phyloP scores from a whole-genome alignment of 1,140 invertebrate species.

The Lepeophtheirus salmonis region DNA sequence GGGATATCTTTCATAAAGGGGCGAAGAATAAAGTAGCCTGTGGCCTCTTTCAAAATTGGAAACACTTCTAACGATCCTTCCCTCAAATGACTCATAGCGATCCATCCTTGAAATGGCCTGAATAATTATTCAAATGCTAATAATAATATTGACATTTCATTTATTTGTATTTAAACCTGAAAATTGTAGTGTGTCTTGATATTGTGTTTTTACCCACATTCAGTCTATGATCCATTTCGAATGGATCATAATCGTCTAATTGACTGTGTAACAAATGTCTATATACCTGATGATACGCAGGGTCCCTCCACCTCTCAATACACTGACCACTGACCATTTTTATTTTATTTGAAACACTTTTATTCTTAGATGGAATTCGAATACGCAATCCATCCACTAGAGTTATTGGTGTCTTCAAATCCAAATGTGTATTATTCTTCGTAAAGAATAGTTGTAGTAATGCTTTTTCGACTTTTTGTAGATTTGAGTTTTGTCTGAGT shows the following conservation, averaged over 20 bases:
- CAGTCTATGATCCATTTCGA: slow-evolving; percentile 3
- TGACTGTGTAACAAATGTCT: not conserved
- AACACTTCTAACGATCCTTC: slow-evolving; percentile 2
- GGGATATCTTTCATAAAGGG: slow-evolving; percentile 14
- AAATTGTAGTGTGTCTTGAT: not conserved
- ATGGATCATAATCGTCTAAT: slow-evolving; percentile 7
- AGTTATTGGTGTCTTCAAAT: not conserved
- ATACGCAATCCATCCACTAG: slow-evolving; percentile 7
- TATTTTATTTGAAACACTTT: not conserved
- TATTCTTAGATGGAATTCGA: not conserved
- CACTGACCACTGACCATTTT: not conserved
- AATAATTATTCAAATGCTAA: not conserved
- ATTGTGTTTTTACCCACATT: not conserved
- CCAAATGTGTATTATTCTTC: not conserved
- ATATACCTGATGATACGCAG: slow-evolving; percentile 5
- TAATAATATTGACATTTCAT: not conserved
- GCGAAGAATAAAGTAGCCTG: not conserved
- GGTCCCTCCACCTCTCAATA: slow-evolving; percentile 6
- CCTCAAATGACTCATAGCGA: not conserved
- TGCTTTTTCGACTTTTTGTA: not conserved
- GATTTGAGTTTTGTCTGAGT: not conserved
- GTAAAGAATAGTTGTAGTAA: not conserved
- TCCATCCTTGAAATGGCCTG: slow-evolving; percentile 10
- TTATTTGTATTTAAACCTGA: not conserved
- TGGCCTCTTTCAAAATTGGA: slow-evolving; percentile 11